A percentile compares a stretch with the other conserved stretches of the same genome.
Evolutionary conservation across 2,888 invertebrate species (phyloP).

Genomic region (Drosophila fulvimacula): DNA sequence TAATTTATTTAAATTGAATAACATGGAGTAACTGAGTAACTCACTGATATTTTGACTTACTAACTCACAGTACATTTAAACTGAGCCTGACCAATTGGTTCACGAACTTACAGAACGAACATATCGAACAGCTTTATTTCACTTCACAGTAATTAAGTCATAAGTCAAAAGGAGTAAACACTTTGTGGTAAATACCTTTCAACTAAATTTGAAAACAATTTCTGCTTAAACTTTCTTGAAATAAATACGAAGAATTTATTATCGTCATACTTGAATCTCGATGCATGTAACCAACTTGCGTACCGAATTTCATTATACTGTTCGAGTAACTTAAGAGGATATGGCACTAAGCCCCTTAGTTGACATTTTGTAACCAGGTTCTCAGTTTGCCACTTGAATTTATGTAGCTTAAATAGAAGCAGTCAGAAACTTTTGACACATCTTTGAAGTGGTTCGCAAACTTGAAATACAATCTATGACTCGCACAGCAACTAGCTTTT

Average conservation of each 20-base stretch:
- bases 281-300: not conserved
- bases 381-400: not conserved
- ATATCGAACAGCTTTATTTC: not conserved
- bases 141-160: not conserved
- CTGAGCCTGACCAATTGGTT: not conserved
- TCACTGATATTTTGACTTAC: no score
- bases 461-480: not conserved
- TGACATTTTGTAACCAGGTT: not conserved
- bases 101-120: not conserved
- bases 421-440: conserved; percentile 10
- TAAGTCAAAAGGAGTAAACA: not conserved
- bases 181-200: not conserved
- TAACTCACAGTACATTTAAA: not conserved
- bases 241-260: not conserved
- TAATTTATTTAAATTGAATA: no score
- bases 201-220: not conserved
- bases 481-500: not conserved
- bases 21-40: no score
- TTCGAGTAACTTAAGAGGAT: conserved; percentile 7
- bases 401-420: conserved; percentile 4
- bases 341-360: not conserved
- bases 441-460: conserved; percentile 4
- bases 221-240: not conserved
- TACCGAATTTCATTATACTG: not conserved
- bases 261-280: not conserved